Percentiles rank a stretch among this genome's conserved stretches.
These are phyloP conservation scores for Nomada fucata DNA, from an alignment of 2,888 invertebrate genomes.

Conservation along the genomic window DNA sequence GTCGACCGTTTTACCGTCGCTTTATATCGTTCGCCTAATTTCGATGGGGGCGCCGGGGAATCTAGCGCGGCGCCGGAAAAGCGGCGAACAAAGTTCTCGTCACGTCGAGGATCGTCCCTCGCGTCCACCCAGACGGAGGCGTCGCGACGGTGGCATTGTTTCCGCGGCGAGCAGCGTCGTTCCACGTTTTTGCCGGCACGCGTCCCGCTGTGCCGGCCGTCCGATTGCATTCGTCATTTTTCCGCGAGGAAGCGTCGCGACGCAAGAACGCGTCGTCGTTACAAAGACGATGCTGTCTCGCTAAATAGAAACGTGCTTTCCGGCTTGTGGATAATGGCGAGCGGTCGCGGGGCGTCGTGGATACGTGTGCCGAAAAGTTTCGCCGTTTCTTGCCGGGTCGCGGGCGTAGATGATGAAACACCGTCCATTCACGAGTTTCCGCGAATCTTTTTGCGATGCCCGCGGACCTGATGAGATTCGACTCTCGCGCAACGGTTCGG, in stretches of 20 bases:
- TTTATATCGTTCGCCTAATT: slow-evolving; percentile 49
- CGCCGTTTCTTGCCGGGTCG: not conserved
- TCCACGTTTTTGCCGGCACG: not conserved
- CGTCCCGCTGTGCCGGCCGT: not conserved
- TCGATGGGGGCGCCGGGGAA: slow-evolving; percentile 19
- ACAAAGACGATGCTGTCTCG: slow-evolving; percentile 35
- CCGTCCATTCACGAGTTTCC: not conserved
- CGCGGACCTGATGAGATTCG: not conserved
- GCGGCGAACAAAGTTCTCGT: slow-evolving; percentile 65
- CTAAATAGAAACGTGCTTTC: slow-evolving; percentile 23
- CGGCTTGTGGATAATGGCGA: slow-evolving; percentile 16
- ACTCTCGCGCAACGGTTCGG: not conserved
- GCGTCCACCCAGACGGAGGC: slow-evolving; percentile 27
- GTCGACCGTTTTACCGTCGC: slow-evolving; percentile 19
- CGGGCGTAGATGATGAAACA: not conserved
- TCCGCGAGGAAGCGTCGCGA: not conserved
- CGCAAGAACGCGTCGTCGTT: slow-evolving; percentile 9
- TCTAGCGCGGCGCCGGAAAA: slow-evolving; percentile 61
- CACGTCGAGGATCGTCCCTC: slow-evolving; percentile 48
- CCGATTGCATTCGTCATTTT: slow-evolving; percentile 28
- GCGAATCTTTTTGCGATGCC: slow-evolving; percentile 2
- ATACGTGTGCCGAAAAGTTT: slow-evolving; percentile 27
- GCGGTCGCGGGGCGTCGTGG: not conserved
- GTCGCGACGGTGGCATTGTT: slow-evolving; percentile 61
- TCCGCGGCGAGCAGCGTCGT: slow-evolving; percentile 23